Conservation (phyloP, 2,113 vertebrate genomes). For the Parotia lawesii region DNA sequence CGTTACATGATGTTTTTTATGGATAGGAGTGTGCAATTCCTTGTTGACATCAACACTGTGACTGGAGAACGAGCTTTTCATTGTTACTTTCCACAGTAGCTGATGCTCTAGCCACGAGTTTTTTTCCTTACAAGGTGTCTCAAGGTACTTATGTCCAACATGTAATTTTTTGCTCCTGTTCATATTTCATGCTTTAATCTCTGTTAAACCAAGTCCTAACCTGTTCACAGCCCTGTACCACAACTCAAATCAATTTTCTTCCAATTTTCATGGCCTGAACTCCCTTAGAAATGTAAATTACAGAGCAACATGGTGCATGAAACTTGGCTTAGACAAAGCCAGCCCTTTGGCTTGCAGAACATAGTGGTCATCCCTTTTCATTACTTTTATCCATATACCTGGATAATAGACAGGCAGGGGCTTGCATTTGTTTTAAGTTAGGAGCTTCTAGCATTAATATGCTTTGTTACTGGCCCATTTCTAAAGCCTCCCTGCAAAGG, state of each 20-base stretch:
- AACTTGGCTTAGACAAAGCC: background rate
- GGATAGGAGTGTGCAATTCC: background rate
- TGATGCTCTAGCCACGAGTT: fast-evolving
- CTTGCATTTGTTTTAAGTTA: background rate
- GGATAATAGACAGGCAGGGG: fast-evolving
- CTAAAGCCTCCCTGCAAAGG: background rate
- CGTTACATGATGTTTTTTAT: background rate
- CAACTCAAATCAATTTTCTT: background rate
- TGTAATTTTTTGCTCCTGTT: background rate
- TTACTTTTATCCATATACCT: background rate
- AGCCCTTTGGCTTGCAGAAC: background rate
- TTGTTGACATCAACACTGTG: background rate
- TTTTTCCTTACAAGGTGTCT: background rate
- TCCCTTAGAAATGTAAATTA: background rate
- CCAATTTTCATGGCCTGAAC: background rate
- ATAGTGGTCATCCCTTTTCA: fast-evolving
- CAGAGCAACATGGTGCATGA: fast-evolving
- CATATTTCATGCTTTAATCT: background rate
- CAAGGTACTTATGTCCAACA: background rate
- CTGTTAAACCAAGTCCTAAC: background rate
- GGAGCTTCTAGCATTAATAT: background rate
- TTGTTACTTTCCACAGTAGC: background rate
- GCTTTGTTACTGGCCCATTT: background rate
- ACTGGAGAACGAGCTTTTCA: background rate
- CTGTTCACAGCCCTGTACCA: background rate